Evolutionary conservation across 2,888 invertebrate genomes (phyloP).

Genomic region (Parnassius apollo): DNA sequence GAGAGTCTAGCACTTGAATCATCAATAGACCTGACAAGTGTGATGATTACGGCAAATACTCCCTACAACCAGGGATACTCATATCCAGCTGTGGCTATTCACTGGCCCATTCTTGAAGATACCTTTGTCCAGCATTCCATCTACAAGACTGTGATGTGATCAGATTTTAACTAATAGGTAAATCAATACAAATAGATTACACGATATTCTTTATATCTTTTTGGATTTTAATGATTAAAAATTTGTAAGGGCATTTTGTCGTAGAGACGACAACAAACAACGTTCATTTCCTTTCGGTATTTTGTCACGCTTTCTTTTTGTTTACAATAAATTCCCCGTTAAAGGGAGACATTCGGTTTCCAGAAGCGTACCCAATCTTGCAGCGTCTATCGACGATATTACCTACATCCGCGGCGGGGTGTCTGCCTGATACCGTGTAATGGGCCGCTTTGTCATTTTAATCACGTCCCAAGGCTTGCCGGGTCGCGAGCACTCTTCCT

Average conservation of each 20-base stretch:
- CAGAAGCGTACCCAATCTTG: constrained; percentile 3
- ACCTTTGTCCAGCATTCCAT: too few species aligned
- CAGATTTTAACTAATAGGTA: too few species aligned
- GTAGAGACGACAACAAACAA: neutral
- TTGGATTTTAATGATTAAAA: too few species aligned
- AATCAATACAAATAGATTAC: too few species aligned
- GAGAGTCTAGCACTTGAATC: too few species aligned
- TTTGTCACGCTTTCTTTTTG: neutral
- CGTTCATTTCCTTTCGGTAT: constrained; percentile 1
- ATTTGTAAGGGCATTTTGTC: neutral
- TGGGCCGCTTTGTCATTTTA: constrained; percentile 40
- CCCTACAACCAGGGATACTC: too few species aligned
- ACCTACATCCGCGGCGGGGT: constrained; percentile 16
- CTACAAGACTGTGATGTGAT: too few species aligned
- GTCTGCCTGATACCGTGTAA: constrained; percentile 29
- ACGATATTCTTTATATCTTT: too few species aligned
- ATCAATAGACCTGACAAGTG: too few species aligned
- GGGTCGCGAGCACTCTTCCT: constrained; percentile 30
- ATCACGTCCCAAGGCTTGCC: constrained; percentile 38
- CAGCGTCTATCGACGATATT: constrained; percentile 6
- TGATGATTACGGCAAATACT: too few species aligned
- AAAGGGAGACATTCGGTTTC: constrained; percentile 3
- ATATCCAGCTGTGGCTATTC: too few species aligned
- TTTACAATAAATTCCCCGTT: constrained; percentile 8
- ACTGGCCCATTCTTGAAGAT: too few species aligned